Base-by-base conservation (phyloP, 2,797 vertebrate genomes). In the Chiloscyllium punctatum region DNA sequence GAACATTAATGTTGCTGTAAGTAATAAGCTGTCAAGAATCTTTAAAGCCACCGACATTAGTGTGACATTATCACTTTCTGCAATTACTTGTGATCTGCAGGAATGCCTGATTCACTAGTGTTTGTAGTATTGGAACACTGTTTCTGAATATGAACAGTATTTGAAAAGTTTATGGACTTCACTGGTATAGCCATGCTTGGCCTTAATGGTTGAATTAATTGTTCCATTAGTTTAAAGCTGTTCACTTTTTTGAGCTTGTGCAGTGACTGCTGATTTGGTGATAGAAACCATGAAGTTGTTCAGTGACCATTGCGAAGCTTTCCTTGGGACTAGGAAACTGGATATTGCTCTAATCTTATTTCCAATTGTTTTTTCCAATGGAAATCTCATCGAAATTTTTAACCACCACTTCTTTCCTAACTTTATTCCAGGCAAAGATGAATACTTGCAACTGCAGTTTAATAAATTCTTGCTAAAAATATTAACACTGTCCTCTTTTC, bases 401-500 rank as follows among this genome's bases (percentile, higher is more conserved):
- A 94, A 94, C 69, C 15, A n/a, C 48, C 57, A 62, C 57, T 62
- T 62, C 57, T 95, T 94, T 94, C 48, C 42, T 53, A 95, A 71
- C 42, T 95, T 92, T n/a, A 77, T 95, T 95, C 48, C 51, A 72
- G 69, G 71, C 90, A 92, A 92, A 95, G 51, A 48, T 95, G 30
- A 95, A 95, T 94, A 94, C 68, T 91, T 92, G 18, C 88, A 72
- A 57, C 88, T 91, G 88, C 88, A 91, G 4, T 33, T 62, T 66
- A 66, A 15, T 91, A 66, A 91, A 66, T 4, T 91, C 53, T 62
- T 91, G 21, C 1, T 88, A 71, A 77, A 74, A 95, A 95, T 95
- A 95, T 95, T 98, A 96, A 98, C 97, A 97, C 97, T 97, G 96
- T 97, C 95, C 87, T 96, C 96, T 53, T 96, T 97, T 96, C 96